Evolutionary conservation across 2,888 invertebrate species (phyloP).

Genomic region (Napeogenes inachia): DNA sequence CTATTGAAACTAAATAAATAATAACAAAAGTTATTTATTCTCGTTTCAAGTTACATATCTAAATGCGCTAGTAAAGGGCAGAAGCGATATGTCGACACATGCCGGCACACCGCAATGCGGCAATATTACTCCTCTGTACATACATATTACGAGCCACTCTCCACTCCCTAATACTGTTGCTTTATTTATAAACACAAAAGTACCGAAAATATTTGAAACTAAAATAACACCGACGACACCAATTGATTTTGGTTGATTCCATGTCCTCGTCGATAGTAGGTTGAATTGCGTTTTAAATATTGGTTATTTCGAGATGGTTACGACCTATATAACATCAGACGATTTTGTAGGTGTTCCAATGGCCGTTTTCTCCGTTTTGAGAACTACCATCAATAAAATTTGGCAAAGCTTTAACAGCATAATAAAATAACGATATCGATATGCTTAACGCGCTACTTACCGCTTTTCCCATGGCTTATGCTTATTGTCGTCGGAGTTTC

Average conservation of each 20-base stretch:
- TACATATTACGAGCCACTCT: slow-evolving; percentile 60
- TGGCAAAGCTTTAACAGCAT: neutral
- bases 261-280: neutral
- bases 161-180: slow-evolving; percentile 54
- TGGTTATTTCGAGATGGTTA: neutral
- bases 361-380: neutral
- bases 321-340: too few relatives aligned
- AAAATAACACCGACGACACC: slow-evolving; percentile 30
- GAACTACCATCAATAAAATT: neutral
- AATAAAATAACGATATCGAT: slow-evolving; percentile 3
- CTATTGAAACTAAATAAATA: neutral
- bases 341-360: neutral
- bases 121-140: slow-evolving; percentile 68
- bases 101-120: slow-evolving; percentile 72
- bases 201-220: slow-evolving; percentile 36
- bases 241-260: slow-evolving; percentile 12
- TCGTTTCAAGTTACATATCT: slow-evolving; percentile 37
- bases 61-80: slow-evolving; percentile 61
- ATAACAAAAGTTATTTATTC: neutral
- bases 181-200: slow-evolving; percentile 50
- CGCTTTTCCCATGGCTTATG: slow-evolving; percentile 15
- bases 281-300: neutral
- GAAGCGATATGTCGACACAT: slow-evolving; percentile 70
- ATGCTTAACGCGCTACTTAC: slow-evolving; percentile 1
- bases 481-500: slow-evolving; percentile 25